Evolutionary conservation across 1,140 invertebrate species (phyloP), one percentile per base, ranked within the genome.

Genomic region (Magallana angulata): DNA sequence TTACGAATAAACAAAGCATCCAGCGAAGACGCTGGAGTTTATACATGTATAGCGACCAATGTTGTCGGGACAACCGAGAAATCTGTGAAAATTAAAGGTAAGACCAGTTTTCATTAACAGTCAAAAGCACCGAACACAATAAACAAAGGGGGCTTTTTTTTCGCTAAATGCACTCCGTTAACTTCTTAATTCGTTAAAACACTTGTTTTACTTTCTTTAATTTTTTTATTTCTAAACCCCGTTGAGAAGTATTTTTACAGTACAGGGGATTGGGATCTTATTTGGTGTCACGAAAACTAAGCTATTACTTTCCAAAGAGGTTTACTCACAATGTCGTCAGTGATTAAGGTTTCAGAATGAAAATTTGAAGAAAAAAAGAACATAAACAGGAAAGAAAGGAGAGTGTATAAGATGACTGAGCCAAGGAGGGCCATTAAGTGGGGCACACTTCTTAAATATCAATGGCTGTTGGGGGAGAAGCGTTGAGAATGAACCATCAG

Each of bases 31-130:
- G 80, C 62, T 1, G 90, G 90, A n/a, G 60, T 30, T 1, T 90
- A 90, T 48, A 82, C 7, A 80, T 90, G 90, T 68, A 86, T 85
- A 84, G 88, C 87, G 2, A 89, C 83, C n/a, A 90, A 90, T 82
- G 86, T 89, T 14, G 88, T 87, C 48, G 90, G 90, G 85, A 83
- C 82, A 87, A 83, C 87, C 57, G 60, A 60, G 60, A 48, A 76
- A 24, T 71, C 60, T 3, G 85, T 68, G 11, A 76, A 76, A 11
- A 58, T 85, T 58, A 56, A 71, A 85, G 85, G 85, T 85, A 85
- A 80, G 85, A 57, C 12, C 36, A 85, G 36, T 85, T 11, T 48
- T 85, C 16, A 56, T 30, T 71, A 71, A 71, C 24, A 71, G n/a
- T 30, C 7, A 60, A 36, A 56, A 68, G 62, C 18, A 14, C 12